Evolutionary conservation across 2,797 vertebrate genomes (phyloP), one percentile per base, ranked within the genome.

Genomic region (Columba guinea): DNA sequence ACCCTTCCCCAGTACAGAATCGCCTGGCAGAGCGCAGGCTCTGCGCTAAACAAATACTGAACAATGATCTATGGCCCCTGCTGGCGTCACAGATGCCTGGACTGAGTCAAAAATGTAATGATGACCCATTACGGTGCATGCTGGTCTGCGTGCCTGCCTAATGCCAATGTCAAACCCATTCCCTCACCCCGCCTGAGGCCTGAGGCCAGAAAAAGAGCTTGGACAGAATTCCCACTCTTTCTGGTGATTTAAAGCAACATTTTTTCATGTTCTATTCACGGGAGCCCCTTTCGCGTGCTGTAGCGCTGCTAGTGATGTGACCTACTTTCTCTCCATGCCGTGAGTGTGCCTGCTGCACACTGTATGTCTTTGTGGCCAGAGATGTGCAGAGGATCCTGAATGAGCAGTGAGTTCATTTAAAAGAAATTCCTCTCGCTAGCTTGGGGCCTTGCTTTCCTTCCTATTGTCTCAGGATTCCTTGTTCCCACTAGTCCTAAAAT

Each of bases 301-400:
- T n/a, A 76, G 79, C 60, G 39, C 70, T 93, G 77, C 77, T 77
- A 84, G 76, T 49, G 90, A 89, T 75, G 87, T 95, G 94, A 96
- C 94, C 96, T 95, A 95, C 87, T 97, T 94, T 94, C 81, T 70
- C 77, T 73, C 27, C 74, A 73, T 34, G 78, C 67, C 19, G 11
- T 39, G 82, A 93, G 75, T 69, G 64, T 84, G 80, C 87, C 89
- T 94, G 91, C 91, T 97, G 96, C 83, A 88, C 60, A 85, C 86
- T 91, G 84, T 32, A 32, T 35, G 89, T 89, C 92, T 97, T 95
- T 95, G 94, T 95, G 95, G 83, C 73, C 71, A 91, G 94, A 90
- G 96, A 88, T 96, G 94, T 95, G 94, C 94, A 91, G 41, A 90
- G 75, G 90, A 62, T 89, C 95, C 88, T 90, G 76, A 91, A 94